Evolutionary conservation across 1,140 invertebrate species (phyloP), one percentile per base, ranked within the genome.

Genomic region (Rhopalosiphum maidis): DNA sequence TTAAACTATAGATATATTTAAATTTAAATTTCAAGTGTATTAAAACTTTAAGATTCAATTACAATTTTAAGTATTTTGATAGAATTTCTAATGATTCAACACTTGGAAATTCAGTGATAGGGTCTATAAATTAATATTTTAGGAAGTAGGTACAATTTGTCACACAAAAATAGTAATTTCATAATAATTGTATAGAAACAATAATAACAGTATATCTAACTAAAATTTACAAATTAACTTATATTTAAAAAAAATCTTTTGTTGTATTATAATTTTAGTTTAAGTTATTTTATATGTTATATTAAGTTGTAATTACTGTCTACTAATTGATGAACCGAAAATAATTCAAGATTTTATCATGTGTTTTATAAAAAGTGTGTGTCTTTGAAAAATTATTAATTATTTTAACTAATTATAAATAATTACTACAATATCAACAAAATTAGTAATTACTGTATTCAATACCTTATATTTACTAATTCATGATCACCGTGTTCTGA

Each of bases 381-480:
- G 9, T 60, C 8, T 60, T 30, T 30, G 30, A 25, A 30, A 60
- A 60, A 68, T 15, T n/a, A 68, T n/a, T 68, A 9, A 60, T 60
- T 30, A 60, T 23, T 60, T 60, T 30, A 60, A 18, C 4, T 68
- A 68, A 68, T n/a, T 68, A 68, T 68, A 15, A 30, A 77, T n/a
- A 77, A 51, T 46, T 9, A 46, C 0, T 8, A 41, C 1, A 41
- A 41, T 41, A 41, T 25, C 25, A 60, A 60, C 8, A 60, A 60
- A 60, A 60, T 30, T 9, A 43, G 3, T 41, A 35, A 25, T 85
- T 85, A 43, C 48, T 54, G 1, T 41, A 41, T 37, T 55, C 21
- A 30, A 90, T 77, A 77, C 11, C n/a, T 77, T n/a, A 18, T 43
- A 90, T 90, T 60, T 90, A 90, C 54, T 60, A 25, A 60, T 25